These are phyloP conservation scores for Amaurobius ferox DNA, from an alignment of 2,888 invertebrate species.

Conservation along the genomic window DNA sequence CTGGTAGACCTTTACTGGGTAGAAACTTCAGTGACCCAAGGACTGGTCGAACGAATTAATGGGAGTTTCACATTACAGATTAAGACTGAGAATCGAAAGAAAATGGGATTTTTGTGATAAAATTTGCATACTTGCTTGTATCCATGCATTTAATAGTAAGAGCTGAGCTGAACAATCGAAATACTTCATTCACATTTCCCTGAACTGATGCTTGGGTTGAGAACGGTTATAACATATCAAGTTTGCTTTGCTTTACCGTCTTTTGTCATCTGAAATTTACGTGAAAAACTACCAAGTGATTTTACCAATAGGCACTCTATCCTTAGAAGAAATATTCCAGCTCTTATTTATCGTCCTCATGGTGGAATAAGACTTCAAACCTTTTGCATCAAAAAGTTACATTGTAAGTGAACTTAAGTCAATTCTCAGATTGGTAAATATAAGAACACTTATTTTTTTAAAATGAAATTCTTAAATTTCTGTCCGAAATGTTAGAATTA, in stretches of 20 bases:
- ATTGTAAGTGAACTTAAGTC: no score
- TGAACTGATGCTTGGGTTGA: not conserved
- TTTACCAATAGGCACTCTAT: not conserved
- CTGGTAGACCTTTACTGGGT: slow-evolving; percentile 81
- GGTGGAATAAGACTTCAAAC: not conserved
- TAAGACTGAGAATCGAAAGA: no score
- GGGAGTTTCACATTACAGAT: no score
- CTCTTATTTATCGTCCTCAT: not conserved
- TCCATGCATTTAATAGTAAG: not conserved
- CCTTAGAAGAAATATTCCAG: not conserved
- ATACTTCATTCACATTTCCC: not conserved
- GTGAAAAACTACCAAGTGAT: not conserved
- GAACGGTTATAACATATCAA: not conserved
- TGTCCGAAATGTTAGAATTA: no score
- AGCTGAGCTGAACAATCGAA: not conserved
- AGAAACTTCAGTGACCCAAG: not conserved
- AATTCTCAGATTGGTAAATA: no score
- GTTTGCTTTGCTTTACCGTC: not conserved
- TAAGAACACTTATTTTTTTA: no score
- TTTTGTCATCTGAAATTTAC: not conserved
- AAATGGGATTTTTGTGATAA: no score
- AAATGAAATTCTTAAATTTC: no score
- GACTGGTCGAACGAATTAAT: no score
- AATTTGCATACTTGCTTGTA: no score
- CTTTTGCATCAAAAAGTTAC: not conserved